A percentile compares a stretch with the other conserved stretches of the same genome.
phyloP scores from a whole-genome alignment of 1,140 invertebrate species.

The Camponotus vicinus region DNA sequence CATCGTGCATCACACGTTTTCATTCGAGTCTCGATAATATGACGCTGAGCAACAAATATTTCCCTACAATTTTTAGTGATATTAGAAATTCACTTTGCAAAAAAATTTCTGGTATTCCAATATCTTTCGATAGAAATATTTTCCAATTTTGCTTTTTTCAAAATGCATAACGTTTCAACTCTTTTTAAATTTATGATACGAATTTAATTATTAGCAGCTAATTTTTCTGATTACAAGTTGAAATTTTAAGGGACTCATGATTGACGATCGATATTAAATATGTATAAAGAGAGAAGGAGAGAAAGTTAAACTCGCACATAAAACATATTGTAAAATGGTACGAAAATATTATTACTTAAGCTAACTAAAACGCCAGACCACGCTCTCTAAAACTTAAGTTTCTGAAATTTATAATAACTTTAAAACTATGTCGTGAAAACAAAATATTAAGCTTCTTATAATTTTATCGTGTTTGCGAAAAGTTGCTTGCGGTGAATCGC shows the following conservation, averaged over 20 bases:
- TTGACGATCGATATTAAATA: background rate
- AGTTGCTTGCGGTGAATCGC: background rate
- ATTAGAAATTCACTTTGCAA: background rate
- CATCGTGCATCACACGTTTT: background rate
- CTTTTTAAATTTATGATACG: background rate
- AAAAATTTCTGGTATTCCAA: background rate
- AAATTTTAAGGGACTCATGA: background rate
- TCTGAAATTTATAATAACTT: constrained; percentile 48
- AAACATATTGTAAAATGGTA: constrained; percentile 13
- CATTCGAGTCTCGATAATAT: background rate
- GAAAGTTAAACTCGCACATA: background rate
- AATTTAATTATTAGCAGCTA: background rate
- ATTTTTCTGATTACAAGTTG: background rate
- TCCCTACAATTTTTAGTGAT: background rate
- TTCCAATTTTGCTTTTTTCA: background rate
- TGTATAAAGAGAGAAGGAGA: background rate
- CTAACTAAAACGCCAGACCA: constrained; percentile 6
- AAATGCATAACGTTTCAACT: background rate
- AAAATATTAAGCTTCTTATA: constrained; percentile 13
- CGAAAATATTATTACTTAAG: constrained; percentile 15
- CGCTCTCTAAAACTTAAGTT: constrained; percentile 14
- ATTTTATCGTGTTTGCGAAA: constrained; percentile 24
- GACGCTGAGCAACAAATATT: background rate
- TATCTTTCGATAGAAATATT: background rate
- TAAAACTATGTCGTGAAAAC: constrained; percentile 10